These are phyloP conservation scores for Merops nubicus DNA, from an alignment of 2,113 vertebrate genomes.

Conservation along the genomic window DNA sequence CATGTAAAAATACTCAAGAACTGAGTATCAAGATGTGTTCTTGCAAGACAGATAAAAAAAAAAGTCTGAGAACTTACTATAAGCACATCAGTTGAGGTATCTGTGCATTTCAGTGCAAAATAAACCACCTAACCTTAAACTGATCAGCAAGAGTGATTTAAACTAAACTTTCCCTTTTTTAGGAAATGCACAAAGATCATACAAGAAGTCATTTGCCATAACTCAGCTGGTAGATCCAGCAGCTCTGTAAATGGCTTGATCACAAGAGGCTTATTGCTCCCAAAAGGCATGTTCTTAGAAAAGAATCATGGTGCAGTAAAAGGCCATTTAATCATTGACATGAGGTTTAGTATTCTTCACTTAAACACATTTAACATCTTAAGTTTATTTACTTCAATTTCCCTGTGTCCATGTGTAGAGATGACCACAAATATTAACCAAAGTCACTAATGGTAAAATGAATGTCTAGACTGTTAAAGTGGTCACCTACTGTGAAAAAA, in stretches of 20 bases:
- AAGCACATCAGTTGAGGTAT: background rate
- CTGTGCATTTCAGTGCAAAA: background rate
- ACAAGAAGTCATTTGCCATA: background rate
- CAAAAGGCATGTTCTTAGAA: background rate
- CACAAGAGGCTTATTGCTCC: background rate
- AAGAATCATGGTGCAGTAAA: background rate
- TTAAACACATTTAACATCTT: background rate
- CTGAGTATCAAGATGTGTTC: background rate
- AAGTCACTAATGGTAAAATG: background rate
- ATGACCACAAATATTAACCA: background rate
- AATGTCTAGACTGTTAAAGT: background rate
- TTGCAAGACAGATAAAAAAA: background rate
- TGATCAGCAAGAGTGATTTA: background rate
- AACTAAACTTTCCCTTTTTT: background rate
- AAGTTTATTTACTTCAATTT: background rate
- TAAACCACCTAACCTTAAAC: background rate
- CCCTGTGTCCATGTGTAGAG: background rate
- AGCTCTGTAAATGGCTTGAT: background rate
- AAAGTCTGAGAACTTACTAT: background rate
- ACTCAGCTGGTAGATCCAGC: background rate
- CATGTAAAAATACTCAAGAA: background rate
- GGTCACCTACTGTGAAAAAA: background rate
- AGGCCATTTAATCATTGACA: background rate
- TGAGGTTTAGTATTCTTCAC: background rate
- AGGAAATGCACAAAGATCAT: background rate